Evolutionary conservation across 2,113 vertebrate species (phyloP), one percentile per base, ranked within the genome.

Genomic region (Ceyx margarethae): DNA sequence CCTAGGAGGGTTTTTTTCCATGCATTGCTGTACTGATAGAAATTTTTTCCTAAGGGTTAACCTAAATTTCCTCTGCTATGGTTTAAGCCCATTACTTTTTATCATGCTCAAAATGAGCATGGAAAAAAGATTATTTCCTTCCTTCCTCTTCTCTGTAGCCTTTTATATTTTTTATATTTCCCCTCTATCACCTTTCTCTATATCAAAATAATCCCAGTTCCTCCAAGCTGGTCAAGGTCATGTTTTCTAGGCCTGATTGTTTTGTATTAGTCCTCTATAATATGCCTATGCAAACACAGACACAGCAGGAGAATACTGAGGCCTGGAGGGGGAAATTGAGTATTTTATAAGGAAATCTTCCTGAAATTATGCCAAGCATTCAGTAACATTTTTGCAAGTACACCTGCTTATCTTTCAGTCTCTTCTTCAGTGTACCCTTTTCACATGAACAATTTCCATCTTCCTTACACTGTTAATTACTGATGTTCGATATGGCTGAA

Each of bases 51-150:
- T 76, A 65, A 62, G 35, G 33, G 78, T 82, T 91, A 91, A 77
- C 51, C 64, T 92, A 66, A 85, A 87, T 91, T 94, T 92, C 21
- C 5, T 77, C 42, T 85, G 50, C 75, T 89, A 9, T 43, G 11
- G 12, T 89, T 82, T 95, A 94, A 96, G 22, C 46, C 78, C 46
- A 69, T 93, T 92, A n/a, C 45, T 81, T 87, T 56, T 82, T 92
- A 68, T 84, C 74, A 50, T 79, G 50, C 23, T 33, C 11, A 33
- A 87, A 92, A 94, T 82, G 37, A 91, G 50, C 79, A 80, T 61
- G 58, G 65, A 89, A 89, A 92, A 91, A 91, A 75, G 54, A 96
- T 96, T 87, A 87, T 75, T 93, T 84, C 40, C n/a, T 89, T 87
- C n/a, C 62, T 89, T 81, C 69, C 42, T 74, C 37, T 90, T 76